phyloP scores from a whole-genome alignment of 1,140 invertebrate species.

The Trypoxylus dichotomus region DNA sequence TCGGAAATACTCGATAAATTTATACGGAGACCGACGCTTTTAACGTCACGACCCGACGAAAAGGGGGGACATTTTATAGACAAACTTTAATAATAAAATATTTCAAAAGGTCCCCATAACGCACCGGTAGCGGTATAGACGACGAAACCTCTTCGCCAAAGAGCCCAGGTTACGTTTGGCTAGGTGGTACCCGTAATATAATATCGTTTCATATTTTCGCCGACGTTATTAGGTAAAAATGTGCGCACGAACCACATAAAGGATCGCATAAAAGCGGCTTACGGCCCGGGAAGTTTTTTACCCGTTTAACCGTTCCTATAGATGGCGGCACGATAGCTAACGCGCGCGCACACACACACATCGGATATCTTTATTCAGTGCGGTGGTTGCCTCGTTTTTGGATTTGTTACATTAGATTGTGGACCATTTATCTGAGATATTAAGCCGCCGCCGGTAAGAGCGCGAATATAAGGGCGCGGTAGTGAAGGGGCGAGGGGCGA shows the following conservation, averaged over 20 bases:
- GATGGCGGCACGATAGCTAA: not conserved
- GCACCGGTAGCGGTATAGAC: not conserved
- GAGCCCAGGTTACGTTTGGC: not conserved
- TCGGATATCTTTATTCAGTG: not conserved
- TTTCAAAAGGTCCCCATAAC: not conserved
- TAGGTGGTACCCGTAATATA: not conserved
- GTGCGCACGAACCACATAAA: not conserved
- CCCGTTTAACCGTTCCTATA: not conserved
- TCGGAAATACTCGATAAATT: not conserved
- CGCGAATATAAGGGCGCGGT: not conserved
- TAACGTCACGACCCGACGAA: not conserved
- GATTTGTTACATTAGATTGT: not conserved
- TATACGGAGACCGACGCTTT: not conserved
- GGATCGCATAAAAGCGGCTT: not conserved
- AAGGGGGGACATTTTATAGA: not conserved
- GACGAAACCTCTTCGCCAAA: not conserved
- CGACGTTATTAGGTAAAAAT: not conserved
- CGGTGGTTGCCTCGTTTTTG: not conserved
- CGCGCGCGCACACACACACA: not conserved
- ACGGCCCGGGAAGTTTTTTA: not conserved
- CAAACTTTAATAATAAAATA: slow-evolving; percentile 1
- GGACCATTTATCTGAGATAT: not conserved
- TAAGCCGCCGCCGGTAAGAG: not conserved
- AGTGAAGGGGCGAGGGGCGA: not conserved
- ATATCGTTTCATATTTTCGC: not conserved